Conservation (phyloP, 2,797 vertebrate genomes). For the Argya squamiceps region DNA sequence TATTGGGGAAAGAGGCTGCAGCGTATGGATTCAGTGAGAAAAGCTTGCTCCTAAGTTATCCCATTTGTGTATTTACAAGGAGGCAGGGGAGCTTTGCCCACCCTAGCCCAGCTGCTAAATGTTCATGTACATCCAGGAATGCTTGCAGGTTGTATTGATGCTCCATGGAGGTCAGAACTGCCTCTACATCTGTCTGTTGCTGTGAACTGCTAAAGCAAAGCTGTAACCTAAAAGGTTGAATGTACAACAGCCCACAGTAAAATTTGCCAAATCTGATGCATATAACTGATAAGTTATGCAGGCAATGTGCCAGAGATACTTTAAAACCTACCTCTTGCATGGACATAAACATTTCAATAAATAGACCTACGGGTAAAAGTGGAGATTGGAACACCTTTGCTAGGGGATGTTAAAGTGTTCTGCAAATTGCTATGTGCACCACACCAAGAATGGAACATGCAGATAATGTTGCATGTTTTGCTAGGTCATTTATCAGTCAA, state of each 20-base stretch:
- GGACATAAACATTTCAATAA: neutral
- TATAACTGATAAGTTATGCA: neutral
- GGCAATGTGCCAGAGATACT: neutral
- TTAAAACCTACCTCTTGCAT: neutral
- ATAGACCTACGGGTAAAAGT: neutral
- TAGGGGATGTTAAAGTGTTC: neutral
- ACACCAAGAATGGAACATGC: neutral
- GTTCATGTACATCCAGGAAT: neutral
- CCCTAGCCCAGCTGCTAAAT: neutral
- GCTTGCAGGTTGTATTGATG: neutral
- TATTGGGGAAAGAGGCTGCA: neutral
- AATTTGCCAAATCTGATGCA: neutral
- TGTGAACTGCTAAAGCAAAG: neutral
- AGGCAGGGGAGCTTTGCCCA: neutral
- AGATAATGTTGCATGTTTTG: neutral
- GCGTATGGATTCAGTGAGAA: neutral
- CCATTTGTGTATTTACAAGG: neutral
- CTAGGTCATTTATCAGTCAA: slow-evolving; percentile 17
- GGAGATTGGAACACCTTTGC: neutral
- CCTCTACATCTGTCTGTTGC: rapidly evolving
- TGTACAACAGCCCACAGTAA: neutral
- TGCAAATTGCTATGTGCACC: neutral
- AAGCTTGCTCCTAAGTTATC: neutral
- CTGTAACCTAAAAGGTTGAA: neutral
- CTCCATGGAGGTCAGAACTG: neutral